Percentiles rank a stretch among this genome's conserved stretches.
Conservation (phyloP, 2,888 invertebrate species). For the Meiosimyza decipiens region DNA sequence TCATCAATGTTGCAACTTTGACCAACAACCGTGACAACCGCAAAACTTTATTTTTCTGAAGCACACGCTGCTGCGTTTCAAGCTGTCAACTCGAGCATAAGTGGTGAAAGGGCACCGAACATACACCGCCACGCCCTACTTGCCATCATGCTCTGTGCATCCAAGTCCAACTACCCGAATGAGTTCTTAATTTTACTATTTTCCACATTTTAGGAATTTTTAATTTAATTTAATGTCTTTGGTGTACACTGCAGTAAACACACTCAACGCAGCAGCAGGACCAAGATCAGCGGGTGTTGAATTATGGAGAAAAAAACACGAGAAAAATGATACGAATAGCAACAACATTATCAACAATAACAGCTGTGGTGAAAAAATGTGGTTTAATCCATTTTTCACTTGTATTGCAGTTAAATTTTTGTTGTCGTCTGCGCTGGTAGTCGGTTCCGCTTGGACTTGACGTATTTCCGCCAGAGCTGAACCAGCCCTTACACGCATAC, state of each 20-base stretch:
- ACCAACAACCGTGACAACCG: conserved; percentile 22
- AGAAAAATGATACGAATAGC: not conserved
- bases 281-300: not conserved
- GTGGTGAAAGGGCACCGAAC: not conserved
- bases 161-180: not conserved
- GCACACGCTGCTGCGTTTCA: not conserved
- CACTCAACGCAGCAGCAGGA: too few relatives aligned
- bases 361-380: conserved; percentile 8
- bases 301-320: not conserved
- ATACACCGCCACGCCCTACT: not conserved
- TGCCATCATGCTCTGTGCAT: not conserved
- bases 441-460: conserved; percentile 22
- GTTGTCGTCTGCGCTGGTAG: conserved; percentile 19
- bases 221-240: conserved; percentile 33
- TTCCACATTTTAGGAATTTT: conserved; percentile 31
- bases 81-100: conserved; percentile 9
- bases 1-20: too few relatives aligned
- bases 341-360: not conserved
- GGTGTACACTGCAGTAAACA: not conserved
- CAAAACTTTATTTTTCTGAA: conserved; percentile 9
- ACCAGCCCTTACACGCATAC: not conserved
- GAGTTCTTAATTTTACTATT: conserved; percentile 24
- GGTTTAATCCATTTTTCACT: conserved; percentile 14
- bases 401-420: conserved; percentile 28
- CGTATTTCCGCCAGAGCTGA: conserved; percentile 2